Evolutionary conservation across 2,888 invertebrate genomes (phyloP).

Genomic region (Andrena dorsata): DNA sequence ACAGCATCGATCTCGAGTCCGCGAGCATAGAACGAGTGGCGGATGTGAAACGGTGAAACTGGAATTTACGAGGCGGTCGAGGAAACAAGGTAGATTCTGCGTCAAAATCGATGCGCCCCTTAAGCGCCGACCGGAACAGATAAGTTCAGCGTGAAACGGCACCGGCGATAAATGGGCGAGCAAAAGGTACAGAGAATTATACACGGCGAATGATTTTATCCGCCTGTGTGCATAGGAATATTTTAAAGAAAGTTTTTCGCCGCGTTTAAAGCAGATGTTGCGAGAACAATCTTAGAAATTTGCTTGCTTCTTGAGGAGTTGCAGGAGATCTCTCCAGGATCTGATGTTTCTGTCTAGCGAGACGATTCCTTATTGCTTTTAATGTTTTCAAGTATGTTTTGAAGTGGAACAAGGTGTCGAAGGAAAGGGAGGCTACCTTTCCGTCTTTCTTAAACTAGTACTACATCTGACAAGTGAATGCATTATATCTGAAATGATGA

Average conservation of each 20-base stretch:
- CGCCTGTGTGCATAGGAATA: too few species aligned
- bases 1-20: neutral
- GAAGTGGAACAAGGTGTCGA: too few species aligned
- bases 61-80: slow-evolving; percentile 13
- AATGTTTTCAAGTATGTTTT: too few species aligned
- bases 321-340: neutral
- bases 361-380: too few species aligned
- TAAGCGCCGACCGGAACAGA: slow-evolving; percentile 39
- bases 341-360: neutral
- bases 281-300: too few species aligned
- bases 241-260: too few species aligned
- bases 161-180: neutral
- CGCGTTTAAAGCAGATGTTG: too few species aligned
- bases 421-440: too few species aligned
- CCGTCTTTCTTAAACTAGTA: too few species aligned
- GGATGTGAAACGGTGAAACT: slow-evolving; percentile 25
- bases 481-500: neutral
- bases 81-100: slow-evolving; percentile 28
- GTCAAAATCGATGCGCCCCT: slow-evolving; percentile 41
- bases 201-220: too few species aligned
- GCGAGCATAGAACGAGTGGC: slow-evolving; percentile 2
- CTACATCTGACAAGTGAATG: neutral
- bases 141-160: slow-evolving; percentile 19
- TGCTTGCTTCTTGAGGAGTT: too few species aligned
- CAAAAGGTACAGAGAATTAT: neutral